Evolutionary conservation across 2,888 invertebrate species (phyloP), one percentile per base, ranked within the genome.

Genomic region (Coleophora deauratella): DNA sequence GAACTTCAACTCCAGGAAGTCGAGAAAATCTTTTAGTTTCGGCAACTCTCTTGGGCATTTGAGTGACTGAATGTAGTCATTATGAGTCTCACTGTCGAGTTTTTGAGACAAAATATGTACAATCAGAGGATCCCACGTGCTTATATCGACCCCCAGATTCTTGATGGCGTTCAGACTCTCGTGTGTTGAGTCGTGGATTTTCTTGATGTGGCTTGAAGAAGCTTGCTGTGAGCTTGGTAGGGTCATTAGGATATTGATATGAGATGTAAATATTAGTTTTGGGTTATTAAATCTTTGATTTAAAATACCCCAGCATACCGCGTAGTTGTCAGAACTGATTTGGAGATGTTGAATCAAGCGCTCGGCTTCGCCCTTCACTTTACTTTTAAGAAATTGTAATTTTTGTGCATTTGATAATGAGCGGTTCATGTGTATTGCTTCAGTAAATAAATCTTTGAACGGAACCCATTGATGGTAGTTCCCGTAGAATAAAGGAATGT

Each of bases 1-100:
- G 34, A 49, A 51, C 40, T 49, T 51, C 0, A 11, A 35, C 38
- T 51, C 51, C 2, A 54, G 37, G 30, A 49, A 52, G 10, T 43
- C 12, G 14, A 48, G 31, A 33, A 46, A 44, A 3, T 50, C 46
- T 33, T 45, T 35, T 3, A 51, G 27, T 45, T 11, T 15, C 8
- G 46, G 46, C 8, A 46, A 30, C 30, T 49, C 47, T 12, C 44
- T 28, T 0, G 46, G 45, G 1, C 45, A 28, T 14, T 40, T 43
- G 3, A 49, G 8, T 0, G 46, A 44, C n/a, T 44, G 40, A 8
- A 48, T 35, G 30, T 50, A 49, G 7, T 54, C 46, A 6, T 34
- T 27, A 34, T 47, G 40, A 1, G 47, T 37, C 10, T 49, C 48
- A 4, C 33, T n/a, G 31, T 52, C 51, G 14, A 51, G 33, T 44